phyloP scores from a whole-genome alignment of 1,140 invertebrate species.

The Steinernema feltiae region DNA sequence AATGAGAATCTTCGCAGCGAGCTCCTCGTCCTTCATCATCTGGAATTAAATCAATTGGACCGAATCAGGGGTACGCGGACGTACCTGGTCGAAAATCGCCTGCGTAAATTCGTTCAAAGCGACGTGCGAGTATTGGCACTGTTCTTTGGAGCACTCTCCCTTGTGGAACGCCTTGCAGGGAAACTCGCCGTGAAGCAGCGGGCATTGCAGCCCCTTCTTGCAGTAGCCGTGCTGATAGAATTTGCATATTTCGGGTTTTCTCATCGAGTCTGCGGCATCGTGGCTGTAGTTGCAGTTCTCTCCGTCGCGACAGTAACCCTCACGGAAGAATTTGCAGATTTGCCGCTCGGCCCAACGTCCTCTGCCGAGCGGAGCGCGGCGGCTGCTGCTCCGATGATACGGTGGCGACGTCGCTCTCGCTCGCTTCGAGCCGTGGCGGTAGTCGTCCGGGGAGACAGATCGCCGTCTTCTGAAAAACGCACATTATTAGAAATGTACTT shows the following conservation, averaged over 20 bases:
- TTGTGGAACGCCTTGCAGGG: slow-evolving; percentile 53
- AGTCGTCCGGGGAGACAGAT: slow-evolving; percentile 32
- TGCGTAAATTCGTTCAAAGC: slow-evolving; percentile 50
- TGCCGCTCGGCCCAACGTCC: slow-evolving; percentile 37
- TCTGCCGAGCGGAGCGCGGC: slow-evolving; percentile 28
- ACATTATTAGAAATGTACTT: slow-evolving; percentile 19
- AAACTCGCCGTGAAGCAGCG: slow-evolving; percentile 55
- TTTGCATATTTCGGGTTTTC: slow-evolving; percentile 48
- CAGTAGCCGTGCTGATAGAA: slow-evolving; percentile 54
- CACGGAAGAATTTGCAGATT: slow-evolving; percentile 58
- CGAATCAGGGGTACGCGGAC: slow-evolving; percentile 12
- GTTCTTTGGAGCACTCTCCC: slow-evolving; percentile 50
- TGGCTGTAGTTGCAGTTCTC: slow-evolving; percentile 53
- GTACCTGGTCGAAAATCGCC: slow-evolving; percentile 51
- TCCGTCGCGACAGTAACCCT: slow-evolving; percentile 55
- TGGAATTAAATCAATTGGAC: neutral
- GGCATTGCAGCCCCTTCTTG: slow-evolving; percentile 48
- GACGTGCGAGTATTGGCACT: slow-evolving; percentile 51
- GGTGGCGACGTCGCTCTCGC: slow-evolving; percentile 9
- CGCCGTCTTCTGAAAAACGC: slow-evolving; percentile 31
- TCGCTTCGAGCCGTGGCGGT: slow-evolving; percentile 18
- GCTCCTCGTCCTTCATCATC: slow-evolving; percentile 29
- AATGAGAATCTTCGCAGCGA: neutral
- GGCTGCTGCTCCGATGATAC: slow-evolving; percentile 24
- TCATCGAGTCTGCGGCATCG: slow-evolving; percentile 46